Evolutionary conservation across 2,888 invertebrate genomes (phyloP).

Genomic region (Auanema sp.): DNA sequence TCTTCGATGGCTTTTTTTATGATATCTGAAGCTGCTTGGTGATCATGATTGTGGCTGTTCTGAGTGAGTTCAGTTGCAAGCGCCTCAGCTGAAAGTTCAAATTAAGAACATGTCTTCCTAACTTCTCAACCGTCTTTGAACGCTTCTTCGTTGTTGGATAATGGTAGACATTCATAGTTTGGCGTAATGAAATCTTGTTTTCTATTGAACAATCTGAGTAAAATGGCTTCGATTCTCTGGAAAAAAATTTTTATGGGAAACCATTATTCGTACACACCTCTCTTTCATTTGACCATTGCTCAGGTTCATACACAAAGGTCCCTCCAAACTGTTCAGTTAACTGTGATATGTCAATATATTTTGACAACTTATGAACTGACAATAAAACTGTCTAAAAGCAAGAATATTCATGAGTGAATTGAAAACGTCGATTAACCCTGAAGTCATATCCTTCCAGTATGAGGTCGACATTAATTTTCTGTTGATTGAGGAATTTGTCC

Average conservation of each 20-base stretch:
- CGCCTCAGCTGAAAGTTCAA: constrained; percentile 6
- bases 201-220: not conserved
- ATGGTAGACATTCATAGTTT: not conserved
- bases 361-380: constrained; percentile 74
- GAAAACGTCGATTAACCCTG: constrained; percentile 36
- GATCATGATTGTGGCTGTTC: constrained; percentile 20
- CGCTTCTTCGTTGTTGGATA: constrained; percentile 8
- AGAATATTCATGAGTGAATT: not conserved
- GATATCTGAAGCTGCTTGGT: constrained; percentile 22
- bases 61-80: constrained; percentile 13
- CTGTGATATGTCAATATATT: constrained; percentile 75
- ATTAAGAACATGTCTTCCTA: not conserved
- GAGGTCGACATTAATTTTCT: constrained; percentile 68
- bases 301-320: constrained; percentile 75
- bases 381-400: constrained; percentile 74
- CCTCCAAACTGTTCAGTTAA: constrained; percentile 78
- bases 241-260: constrained; percentile 1
- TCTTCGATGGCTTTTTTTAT: constrained; percentile 27
- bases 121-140: constrained; percentile 9
- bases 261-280: no score
- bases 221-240: constrained; percentile 15
- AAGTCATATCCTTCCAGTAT: constrained; percentile 56
- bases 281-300: constrained; percentile 77
- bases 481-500: constrained; percentile 79
- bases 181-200: constrained; percentile 5